These are phyloP conservation scores for Tachysurus fulvidraco DNA, from an alignment of 2,113 vertebrate genomes.

Conservation along the genomic window DNA sequence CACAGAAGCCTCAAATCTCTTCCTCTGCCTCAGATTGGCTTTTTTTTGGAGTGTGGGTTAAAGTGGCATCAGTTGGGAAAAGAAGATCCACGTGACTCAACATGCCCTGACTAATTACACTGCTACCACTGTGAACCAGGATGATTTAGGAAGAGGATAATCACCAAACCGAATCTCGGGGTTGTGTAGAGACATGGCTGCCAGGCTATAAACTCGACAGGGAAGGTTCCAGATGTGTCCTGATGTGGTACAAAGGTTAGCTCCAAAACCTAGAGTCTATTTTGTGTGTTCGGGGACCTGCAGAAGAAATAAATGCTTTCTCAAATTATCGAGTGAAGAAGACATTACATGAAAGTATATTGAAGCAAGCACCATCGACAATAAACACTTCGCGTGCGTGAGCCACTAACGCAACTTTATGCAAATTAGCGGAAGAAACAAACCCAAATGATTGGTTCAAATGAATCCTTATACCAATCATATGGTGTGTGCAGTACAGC, in stretches of 20 bases:
- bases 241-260: not conserved
- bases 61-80: constrained; percentile 25
- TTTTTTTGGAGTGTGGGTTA: constrained; percentile 25
- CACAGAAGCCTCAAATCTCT: not conserved
- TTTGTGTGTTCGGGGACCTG: not conserved
- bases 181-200: constrained; percentile 4
- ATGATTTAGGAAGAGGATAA: constrained; percentile 21
- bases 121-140: not conserved
- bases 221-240: constrained; percentile 1
- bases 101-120: constrained; percentile 36
- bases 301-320: not conserved
- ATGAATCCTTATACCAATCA: not conserved
- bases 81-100: constrained; percentile 7
- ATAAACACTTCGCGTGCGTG: not conserved
- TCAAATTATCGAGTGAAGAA: not conserved
- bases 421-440: not conserved
- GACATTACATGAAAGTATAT: not conserved
- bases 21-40: constrained; percentile 13
- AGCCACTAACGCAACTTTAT: not conserved
- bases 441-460: not conserved
- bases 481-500: not conserved
- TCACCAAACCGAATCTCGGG: constrained; percentile 10
- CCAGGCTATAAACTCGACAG: not conserved
- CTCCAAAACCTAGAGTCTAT: not conserved
- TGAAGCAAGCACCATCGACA: not conserved